These are phyloP conservation scores for Nesoenas mayeri DNA, from an alignment of 2,113 vertebrate genomes.

Conservation along the genomic window DNA sequence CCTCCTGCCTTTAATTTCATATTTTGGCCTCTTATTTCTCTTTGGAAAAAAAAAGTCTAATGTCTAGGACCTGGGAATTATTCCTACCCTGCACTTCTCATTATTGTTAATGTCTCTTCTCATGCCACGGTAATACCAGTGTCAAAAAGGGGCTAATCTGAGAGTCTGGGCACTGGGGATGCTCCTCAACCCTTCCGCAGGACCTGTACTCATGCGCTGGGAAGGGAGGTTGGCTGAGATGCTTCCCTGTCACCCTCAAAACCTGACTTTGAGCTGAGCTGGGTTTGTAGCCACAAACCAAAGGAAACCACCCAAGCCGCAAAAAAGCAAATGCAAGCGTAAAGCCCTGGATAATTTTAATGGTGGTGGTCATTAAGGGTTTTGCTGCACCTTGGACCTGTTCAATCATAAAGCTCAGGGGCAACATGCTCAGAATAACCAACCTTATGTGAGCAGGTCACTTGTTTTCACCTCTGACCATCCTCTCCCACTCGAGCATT, in stretches of 20 bases:
- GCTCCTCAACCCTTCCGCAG: not conserved
- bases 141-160: not conserved
- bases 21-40: not conserved
- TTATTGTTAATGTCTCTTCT: not conserved
- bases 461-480: not conserved
- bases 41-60: not conserved
- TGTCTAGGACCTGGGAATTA: not conserved
- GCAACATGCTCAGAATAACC: not conserved
- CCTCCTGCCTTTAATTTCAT: not conserved
- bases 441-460: not conserved
- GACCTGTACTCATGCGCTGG: not conserved
- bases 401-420: not conserved
- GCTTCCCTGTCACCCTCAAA: not conserved
- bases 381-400: not conserved
- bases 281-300: conserved; percentile 33
- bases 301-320: not conserved
- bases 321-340: not conserved
- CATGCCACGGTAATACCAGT: not conserved
- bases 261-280: not conserved
- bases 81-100: not conserved
- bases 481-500: not conserved
- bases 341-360: not conserved
- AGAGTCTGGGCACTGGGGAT: not conserved
- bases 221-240: not conserved
- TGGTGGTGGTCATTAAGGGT: not conserved